phyloP scores from a whole-genome alignment of 2,797 vertebrate species.

The Lepilemur ruficaudatus region DNA sequence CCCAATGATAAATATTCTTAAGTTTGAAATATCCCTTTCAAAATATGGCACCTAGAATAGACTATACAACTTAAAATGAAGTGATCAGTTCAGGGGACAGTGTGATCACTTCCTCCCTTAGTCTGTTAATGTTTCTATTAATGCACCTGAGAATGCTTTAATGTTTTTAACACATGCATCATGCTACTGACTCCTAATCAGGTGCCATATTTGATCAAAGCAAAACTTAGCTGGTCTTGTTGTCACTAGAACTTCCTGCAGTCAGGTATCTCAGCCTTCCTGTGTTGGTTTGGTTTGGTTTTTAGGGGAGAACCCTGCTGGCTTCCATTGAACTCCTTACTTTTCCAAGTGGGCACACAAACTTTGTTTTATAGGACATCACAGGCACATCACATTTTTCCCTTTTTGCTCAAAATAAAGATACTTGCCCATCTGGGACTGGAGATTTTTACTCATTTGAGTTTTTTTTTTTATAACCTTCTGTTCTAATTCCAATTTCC shows the following conservation, averaged over 20 bases:
- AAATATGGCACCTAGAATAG: background rate
- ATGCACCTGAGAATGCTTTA: background rate
- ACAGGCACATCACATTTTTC: background rate
- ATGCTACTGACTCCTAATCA: background rate
- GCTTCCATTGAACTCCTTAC: background rate
- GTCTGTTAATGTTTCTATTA: background rate
- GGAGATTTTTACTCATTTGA: conserved; percentile 21
- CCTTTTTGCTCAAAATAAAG: conserved; percentile 41
- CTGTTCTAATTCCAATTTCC: conserved; percentile 43
- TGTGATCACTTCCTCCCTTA: background rate
- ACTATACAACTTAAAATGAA: background rate
- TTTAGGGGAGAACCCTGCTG: background rate
- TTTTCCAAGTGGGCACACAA: background rate
- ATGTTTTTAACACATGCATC: background rate
- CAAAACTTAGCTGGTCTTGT: background rate
- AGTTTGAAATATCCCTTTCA: background rate
- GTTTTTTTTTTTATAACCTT: conserved; percentile 28
- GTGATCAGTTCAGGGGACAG: background rate
- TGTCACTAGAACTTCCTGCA: background rate
- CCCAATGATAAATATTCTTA: background rate
- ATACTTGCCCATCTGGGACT: background rate
- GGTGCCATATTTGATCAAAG: background rate
- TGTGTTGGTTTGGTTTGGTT: background rate
- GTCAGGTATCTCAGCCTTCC: background rate
- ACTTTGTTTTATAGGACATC: background rate